Evolutionary conservation across 2,797 vertebrate genomes (phyloP).

Genomic region (Chelmon rostratus): DNA sequence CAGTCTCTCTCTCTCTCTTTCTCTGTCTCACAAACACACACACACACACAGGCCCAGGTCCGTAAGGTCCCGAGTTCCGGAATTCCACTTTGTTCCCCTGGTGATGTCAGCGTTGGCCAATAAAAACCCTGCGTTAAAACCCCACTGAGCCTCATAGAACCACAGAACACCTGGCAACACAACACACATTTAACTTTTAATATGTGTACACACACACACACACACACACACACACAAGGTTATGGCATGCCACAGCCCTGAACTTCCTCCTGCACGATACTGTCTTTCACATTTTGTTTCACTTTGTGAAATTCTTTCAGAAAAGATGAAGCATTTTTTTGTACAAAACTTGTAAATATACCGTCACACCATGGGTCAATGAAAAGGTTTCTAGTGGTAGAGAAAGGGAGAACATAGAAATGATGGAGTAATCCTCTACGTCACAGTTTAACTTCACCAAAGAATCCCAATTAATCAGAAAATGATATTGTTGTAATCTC

Average conservation of each 20-base stretch:
- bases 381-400: background rate
- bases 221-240: conserved; percentile 51
- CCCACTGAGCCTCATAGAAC: conserved; percentile 76
- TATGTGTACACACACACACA: conserved; percentile 49
- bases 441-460: conserved; percentile 15
- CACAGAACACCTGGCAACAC: conserved; percentile 77
- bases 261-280: conserved; percentile 31
- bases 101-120: conserved; percentile 76
- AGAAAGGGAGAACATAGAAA: background rate
- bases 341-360: background rate
- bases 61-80: conserved; percentile 57
- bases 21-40: conserved; percentile 11
- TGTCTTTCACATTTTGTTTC: conserved; percentile 39
- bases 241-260: conserved; percentile 30
- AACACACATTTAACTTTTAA: conserved; percentile 71
- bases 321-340: background rate
- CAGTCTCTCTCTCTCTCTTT: background rate
- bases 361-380: background rate
- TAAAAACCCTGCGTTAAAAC: conserved; percentile 76
- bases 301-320: conserved; percentile 9
- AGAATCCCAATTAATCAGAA: background rate
- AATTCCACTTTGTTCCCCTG: conserved; percentile 78
- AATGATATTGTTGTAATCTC: background rate
- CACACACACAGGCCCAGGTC: conserved; percentile 23
- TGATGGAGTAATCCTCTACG: conserved; percentile 1